A percentile compares a stretch with the other conserved stretches of the same genome.
phyloP scores from a whole-genome alignment of 2,113 vertebrate species.

The Platanista minor region DNA sequence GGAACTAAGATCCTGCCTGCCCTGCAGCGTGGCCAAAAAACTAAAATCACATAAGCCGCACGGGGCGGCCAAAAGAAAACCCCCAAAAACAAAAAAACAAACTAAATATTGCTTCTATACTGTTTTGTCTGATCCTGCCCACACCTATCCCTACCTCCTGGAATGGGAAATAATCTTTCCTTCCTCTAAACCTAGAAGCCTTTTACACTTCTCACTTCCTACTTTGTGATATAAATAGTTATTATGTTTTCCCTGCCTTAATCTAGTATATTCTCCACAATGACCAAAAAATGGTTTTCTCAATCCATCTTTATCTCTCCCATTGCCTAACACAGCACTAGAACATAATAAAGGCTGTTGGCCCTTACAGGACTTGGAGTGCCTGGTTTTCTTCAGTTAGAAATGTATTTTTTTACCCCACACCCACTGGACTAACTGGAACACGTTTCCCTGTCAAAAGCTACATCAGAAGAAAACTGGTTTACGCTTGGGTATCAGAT shows the following conservation, averaged over 20 bases:
- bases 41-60: too few species aligned
- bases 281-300: neutral
- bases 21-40: too few species aligned
- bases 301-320: neutral
- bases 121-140: neutral
- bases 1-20: too few species aligned
- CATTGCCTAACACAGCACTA: neutral
- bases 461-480: neutral
- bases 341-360: neutral
- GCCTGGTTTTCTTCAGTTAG: neutral
- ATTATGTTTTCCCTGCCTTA: neutral
- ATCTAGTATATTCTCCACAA: neutral
- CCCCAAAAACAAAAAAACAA: too few species aligned
- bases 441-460: neutral
- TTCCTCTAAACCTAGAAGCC: neutral
- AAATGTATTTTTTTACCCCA: neutral
- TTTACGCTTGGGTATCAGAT: neutral
- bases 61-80: rapidly evolving
- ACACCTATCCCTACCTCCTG: neutral
- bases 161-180: neutral
- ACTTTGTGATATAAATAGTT: neutral
- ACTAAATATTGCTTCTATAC: neutral
- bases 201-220: neutral
- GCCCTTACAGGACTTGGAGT: neutral
- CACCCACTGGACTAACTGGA: neutral